Percentiles rank a stretch among this genome's conserved stretches.
Conservation (phyloP, 2,888 invertebrate genomes). For the Cerceris ruficornis region DNA sequence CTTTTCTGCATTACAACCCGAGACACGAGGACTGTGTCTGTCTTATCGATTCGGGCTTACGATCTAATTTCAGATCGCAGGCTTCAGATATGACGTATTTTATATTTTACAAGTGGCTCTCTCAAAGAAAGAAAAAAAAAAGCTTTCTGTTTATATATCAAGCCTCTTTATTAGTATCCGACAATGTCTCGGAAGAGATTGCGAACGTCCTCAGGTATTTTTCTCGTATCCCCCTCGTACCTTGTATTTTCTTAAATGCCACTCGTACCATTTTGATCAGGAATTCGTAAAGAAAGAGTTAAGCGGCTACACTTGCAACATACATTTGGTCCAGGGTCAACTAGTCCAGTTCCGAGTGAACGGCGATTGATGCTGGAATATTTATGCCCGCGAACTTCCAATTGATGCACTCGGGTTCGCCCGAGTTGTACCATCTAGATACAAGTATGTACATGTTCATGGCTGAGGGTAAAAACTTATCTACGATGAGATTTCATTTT, state of each 20-base stretch:
- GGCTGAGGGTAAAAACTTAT: constrained; percentile 1
- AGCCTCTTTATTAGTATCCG: no score
- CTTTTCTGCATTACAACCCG: neutral
- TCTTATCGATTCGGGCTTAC: neutral
- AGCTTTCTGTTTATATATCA: neutral
- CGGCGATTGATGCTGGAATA: constrained; percentile 52
- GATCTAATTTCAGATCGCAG: neutral
- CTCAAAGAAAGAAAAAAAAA: neutral
- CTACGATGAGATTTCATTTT: constrained; percentile 5
- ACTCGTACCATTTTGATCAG: constrained; percentile 1
- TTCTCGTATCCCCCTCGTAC: neutral
- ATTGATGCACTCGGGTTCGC: constrained; percentile 38
- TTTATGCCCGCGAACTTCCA: constrained; percentile 35
- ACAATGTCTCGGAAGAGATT: neutral
- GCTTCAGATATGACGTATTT: neutral
- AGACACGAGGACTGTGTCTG: neutral
- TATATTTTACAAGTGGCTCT: neutral
- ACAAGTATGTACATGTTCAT: neutral
- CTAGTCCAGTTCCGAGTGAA: constrained; percentile 63
- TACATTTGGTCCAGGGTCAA: constrained; percentile 65
- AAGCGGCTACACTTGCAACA: constrained; percentile 37
- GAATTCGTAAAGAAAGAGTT: constrained; percentile 46
- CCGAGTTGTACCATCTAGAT: constrained; percentile 9
- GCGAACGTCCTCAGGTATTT: neutral
- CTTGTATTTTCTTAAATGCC: neutral